phyloP scores from a whole-genome alignment of 2,888 invertebrate species.

The Hydrotaea diabolus region DNA sequence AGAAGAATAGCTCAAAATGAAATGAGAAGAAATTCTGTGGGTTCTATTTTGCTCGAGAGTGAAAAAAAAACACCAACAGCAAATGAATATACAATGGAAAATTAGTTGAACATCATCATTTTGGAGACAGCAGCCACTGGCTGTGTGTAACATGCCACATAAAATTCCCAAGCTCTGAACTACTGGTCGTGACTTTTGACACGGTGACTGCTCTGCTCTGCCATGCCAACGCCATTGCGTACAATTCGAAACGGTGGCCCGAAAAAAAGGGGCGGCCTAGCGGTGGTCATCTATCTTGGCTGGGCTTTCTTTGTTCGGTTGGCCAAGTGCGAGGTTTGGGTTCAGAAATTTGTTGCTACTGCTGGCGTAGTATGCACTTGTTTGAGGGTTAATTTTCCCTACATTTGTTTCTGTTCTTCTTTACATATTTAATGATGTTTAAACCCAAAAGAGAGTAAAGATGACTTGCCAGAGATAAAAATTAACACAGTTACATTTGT shows the following conservation, averaged over 20 bases:
- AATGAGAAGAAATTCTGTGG: conserved; percentile 37
- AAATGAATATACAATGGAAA: conserved; percentile 72
- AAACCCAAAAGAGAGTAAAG: conserved; percentile 27
- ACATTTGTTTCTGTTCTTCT: conserved; percentile 35
- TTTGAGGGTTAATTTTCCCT: conserved; percentile 36
- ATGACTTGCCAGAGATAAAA: conserved; percentile 64
- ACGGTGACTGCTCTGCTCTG: conserved; percentile 4
- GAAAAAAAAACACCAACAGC: conserved; percentile 29
- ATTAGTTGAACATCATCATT: conserved; percentile 70
- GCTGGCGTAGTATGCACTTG: conserved; percentile 51
- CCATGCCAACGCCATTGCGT: neutral
- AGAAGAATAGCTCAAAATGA: neutral
- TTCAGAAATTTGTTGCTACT: conserved; percentile 15
- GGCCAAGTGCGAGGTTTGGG: conserved; percentile 21
- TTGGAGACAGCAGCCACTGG: neutral
- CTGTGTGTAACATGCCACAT: conserved; percentile 37
- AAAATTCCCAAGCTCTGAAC: conserved; percentile 72
- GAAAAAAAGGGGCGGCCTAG: too few species aligned
- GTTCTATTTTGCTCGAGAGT: conserved; percentile 18
- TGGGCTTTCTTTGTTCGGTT: conserved; percentile 33
- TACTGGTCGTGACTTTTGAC: conserved; percentile 5
- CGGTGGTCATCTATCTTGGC: conserved; percentile 40
- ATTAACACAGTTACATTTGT: conserved; percentile 60
- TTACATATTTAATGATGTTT: conserved; percentile 63
- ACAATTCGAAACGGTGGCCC: conserved; percentile 57